Base-by-base conservation (phyloP, 2,888 invertebrate species). In the Drosophila sordidapex region DNA sequence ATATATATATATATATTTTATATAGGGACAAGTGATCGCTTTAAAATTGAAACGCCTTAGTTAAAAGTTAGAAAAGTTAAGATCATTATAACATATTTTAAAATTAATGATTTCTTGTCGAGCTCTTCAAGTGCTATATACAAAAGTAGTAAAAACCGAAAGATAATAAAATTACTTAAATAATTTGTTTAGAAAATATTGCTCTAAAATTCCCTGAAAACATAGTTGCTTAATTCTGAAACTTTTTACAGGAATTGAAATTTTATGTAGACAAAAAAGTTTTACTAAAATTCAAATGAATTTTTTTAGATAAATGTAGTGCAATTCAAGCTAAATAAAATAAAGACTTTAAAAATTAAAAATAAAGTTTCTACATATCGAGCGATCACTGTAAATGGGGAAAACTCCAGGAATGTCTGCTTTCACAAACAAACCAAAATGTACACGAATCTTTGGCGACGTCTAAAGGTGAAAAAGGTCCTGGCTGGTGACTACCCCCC, bases 371-470 rank as follows among this genome's bases (percentile, higher is more conserved):
- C n/a, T 13, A 15, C 31, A n/a, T 15, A n/a, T 52, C 4, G 52
- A 52, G 31, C 52, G 52, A 52, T 52, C 31, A 52, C 31, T 52
- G 10, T n/a, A 52, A 33, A 21, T 31, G 8, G 13, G 13, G 4
- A 13, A 29, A 38, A n/a, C 18, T 18, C 46, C 13, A 7, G 13
- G 21, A 40, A 5, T 40, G n/a, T n/a, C 40, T 40, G 40, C 40
- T 40, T 11, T 35, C 2, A 25, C 15, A 15, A 53, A 35, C 21
- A 56, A 4, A n/a, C 8, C 1, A 65, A 70, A 66, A 62, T 76
- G 56, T 87, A 83, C 74, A 64, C 49, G 67, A 56, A 68, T 84
- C 83, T 84, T 84, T 84, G 89, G 83, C 82, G 82, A 75, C 66
- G 53, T 77, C 71, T 40, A 31, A 60, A 33, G 81, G 38, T 58